phyloP scores from a whole-genome alignment of 2,113 vertebrate genomes.

The Varanus salvator region DNA sequence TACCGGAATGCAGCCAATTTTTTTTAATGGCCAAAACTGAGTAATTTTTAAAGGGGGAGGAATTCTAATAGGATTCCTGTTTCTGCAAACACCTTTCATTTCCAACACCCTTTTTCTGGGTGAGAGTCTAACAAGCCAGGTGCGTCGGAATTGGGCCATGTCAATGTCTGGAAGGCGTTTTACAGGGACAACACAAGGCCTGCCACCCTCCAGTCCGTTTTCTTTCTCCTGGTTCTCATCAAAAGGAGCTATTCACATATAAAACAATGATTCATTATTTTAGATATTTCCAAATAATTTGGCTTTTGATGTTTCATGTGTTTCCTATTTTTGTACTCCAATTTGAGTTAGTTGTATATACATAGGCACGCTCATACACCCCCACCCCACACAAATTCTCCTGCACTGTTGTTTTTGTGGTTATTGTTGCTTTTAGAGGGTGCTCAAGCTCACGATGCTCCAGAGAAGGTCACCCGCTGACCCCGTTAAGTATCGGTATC shows the following conservation, averaged over 20 bases:
- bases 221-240: not conserved
- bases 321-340: not conserved
- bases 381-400: too few species aligned
- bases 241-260: not conserved
- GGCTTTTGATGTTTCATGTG: not conserved
- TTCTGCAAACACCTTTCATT: slow-evolving; percentile 16
- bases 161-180: slow-evolving; percentile 5
- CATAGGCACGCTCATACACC: too few species aligned
- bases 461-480: not conserved
- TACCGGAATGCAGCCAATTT: not conserved
- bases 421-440: too few species aligned
- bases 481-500: not conserved
- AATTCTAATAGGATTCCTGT: slow-evolving; percentile 2
- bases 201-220: not conserved
- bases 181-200: not conserved
- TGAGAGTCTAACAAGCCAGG: not conserved
- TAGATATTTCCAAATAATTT: not conserved
- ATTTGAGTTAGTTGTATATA: not conserved
- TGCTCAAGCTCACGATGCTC: too few species aligned
- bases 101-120: not conserved
- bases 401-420: too few species aligned
- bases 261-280: slow-evolving; percentile 2
- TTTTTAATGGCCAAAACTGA: slow-evolving; percentile 2
- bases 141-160: not conserved
- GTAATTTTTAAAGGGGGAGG: not conserved